A percentile compares a stretch with the other conserved stretches of the same genome.
These are phyloP conservation scores for Asarcornis scutulata DNA, from an alignment of 2,113 vertebrate genomes.

Conservation along the genomic window DNA sequence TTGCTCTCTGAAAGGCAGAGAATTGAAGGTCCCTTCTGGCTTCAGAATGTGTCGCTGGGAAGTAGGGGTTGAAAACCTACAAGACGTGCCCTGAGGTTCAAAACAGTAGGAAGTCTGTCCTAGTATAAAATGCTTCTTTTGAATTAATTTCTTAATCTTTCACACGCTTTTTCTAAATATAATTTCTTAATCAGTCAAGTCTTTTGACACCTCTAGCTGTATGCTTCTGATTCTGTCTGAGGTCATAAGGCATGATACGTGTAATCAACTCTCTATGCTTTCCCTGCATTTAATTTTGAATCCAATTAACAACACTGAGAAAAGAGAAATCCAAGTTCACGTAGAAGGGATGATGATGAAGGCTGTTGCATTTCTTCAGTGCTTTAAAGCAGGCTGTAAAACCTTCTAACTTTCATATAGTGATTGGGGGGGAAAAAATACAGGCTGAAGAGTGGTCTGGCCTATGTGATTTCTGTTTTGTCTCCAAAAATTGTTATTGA, in stretches of 20 bases:
- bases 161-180: not conserved
- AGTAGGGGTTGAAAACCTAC: not conserved
- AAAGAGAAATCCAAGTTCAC: not conserved
- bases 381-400: not conserved
- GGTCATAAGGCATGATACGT: not conserved
- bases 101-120: not conserved
- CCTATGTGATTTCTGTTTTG: not conserved
- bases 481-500: not conserved
- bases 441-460: not conserved
- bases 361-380: not conserved
- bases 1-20: not conserved
- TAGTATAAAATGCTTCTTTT: not conserved
- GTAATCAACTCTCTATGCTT: not conserved
- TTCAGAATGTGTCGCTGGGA: not conserved
- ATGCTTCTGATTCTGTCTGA: not conserved
- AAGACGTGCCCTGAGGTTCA: not conserved
- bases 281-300: not conserved
- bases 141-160: not conserved
- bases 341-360: not conserved
- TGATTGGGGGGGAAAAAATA: not conserved
- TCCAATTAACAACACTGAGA: not conserved
- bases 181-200: not conserved
- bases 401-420: not conserved
- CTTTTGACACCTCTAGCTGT: not conserved
- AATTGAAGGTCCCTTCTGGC: not conserved